These are phyloP conservation scores for Sakesphorus luctuosus DNA, from an alignment of 2,113 vertebrate species.

Conservation along the genomic window DNA sequence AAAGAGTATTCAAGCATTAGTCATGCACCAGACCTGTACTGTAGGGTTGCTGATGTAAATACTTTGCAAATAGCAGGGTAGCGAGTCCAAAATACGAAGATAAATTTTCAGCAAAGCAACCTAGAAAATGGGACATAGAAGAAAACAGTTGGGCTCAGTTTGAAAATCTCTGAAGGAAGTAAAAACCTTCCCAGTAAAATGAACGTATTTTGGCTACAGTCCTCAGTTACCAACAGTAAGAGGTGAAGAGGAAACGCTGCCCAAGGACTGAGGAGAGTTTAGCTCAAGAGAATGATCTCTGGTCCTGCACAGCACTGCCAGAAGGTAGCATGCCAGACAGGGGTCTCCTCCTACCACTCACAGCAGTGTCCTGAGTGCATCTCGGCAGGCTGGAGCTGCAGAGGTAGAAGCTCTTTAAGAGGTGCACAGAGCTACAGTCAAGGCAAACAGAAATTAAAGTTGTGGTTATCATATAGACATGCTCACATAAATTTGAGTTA, in stretches of 20 bases:
- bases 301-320: background rate
- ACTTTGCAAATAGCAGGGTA: background rate
- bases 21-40: background rate
- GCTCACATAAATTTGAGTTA: background rate
- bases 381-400: background rate
- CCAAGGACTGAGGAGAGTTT: background rate
- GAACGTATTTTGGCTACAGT: background rate
- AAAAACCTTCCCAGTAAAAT: background rate
- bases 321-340: fast-evolving
- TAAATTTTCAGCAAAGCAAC: background rate
- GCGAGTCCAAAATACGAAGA: background rate
- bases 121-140: background rate
- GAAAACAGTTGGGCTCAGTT: background rate
- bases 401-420: background rate
- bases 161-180: background rate
- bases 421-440: background rate
- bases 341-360: background rate
- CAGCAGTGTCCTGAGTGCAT: fast-evolving
- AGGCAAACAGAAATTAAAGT: background rate
- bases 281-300: background rate
- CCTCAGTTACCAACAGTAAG: background rate
- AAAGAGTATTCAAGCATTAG: background rate
- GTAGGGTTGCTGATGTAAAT: background rate
- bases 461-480: background rate
- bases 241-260: background rate